A percentile compares a stretch with the other conserved stretches of the same genome.
phyloP scores from a whole-genome alignment of 92 coral and sea anemone species.

The Umimayanthus kanabou region DNA sequence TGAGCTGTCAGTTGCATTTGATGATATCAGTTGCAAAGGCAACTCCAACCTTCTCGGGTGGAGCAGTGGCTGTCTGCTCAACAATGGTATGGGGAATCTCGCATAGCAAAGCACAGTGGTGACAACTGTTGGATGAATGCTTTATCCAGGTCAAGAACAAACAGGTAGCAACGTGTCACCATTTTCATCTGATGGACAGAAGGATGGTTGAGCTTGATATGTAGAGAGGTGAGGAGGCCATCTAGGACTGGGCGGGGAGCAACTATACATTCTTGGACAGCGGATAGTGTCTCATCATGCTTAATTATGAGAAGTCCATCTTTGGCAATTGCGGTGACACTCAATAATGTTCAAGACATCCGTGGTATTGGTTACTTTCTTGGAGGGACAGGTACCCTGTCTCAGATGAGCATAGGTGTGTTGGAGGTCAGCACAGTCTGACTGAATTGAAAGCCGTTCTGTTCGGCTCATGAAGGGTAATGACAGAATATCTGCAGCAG shows the following conservation, averaged over 20 bases:
- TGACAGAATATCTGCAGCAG: neutral
- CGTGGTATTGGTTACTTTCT: neutral
- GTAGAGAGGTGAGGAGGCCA: neutral
- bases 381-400: neutral
- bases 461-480: neutral
- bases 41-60: slow-evolving; percentile 21
- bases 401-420: neutral
- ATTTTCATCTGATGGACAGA: slow-evolving; percentile 14
- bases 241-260: neutral
- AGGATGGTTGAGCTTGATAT: neutral
- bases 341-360: neutral
- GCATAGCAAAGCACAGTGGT: slow-evolving; percentile 7
- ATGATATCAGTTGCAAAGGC: slow-evolving; percentile 2
- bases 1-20: slow-evolving; percentile 1
- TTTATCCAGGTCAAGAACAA: slow-evolving; percentile 13
- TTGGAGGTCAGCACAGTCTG: neutral
- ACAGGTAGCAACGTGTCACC: slow-evolving; percentile 15
- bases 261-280: neutral
- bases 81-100: neutral
- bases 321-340: neutral
- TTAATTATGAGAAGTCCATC: neutral
- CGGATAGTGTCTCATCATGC: neutral
- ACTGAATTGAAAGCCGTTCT: neutral
- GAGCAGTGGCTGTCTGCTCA: slow-evolving; percentile 14
- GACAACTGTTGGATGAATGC: neutral